Evolutionary conservation across 1,140 invertebrate genomes (phyloP).

Genomic region (Phenacoccus solenopsis): DNA sequence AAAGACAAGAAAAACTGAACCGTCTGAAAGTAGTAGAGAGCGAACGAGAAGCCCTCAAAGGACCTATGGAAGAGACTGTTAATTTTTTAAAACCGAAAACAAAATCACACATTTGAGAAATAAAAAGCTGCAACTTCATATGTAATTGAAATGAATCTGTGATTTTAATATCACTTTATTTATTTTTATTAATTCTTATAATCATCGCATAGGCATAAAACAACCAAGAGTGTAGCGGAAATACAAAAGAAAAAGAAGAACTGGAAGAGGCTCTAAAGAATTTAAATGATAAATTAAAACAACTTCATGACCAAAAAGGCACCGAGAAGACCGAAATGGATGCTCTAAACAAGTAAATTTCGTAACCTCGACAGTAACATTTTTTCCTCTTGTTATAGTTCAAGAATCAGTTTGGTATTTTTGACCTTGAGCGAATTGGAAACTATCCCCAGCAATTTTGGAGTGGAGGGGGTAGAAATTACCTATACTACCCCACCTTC

Average conservation of each 20-base stretch:
- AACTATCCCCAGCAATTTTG: no score
- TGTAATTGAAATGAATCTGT: constrained; percentile 36
- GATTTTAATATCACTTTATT: not conserved
- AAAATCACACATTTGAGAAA: constrained; percentile 51
- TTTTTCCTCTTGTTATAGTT: no score
- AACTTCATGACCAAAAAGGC: constrained; percentile 36
- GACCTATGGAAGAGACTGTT: constrained; percentile 75
- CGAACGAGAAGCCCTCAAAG: constrained; percentile 74
- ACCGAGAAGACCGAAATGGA: constrained; percentile 37
- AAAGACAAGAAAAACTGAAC: constrained; percentile 75
- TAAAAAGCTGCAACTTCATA: constrained; percentile 52
- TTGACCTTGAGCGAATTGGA: no score
- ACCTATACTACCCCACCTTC: no score
- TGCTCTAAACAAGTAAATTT: constrained; percentile 21
- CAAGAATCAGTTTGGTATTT: no score
- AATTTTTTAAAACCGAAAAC: constrained; percentile 70
- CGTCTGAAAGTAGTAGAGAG: constrained; percentile 78
- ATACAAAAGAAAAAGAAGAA: constrained; percentile 28
- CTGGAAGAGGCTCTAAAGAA: not conserved
- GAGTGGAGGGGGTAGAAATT: no score
- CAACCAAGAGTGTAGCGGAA: not conserved
- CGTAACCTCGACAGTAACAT: no score
- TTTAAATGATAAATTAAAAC: constrained; percentile 37
- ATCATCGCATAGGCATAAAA: not conserved
- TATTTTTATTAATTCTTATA: not conserved